A percentile compares a stretch with the other conserved stretches of the same genome.
Evolutionary conservation across 2,888 invertebrate species (phyloP).

Genomic region (Folsomia candida): DNA sequence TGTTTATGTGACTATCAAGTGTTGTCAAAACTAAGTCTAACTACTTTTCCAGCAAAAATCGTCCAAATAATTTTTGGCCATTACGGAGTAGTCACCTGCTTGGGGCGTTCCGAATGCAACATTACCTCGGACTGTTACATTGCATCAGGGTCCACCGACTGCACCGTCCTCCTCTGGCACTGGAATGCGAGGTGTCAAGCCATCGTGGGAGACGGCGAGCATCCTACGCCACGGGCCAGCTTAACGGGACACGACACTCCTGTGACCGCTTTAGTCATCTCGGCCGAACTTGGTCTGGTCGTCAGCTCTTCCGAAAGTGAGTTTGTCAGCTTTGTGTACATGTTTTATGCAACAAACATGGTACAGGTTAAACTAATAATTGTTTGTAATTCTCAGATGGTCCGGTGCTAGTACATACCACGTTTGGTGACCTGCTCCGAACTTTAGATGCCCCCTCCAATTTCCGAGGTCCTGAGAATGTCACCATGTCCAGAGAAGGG

Average conservation of each 20-base stretch:
- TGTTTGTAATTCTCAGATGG: conserved; percentile 66
- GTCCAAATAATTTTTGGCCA: conserved; percentile 98
- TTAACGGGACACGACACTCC: conserved; percentile 97
- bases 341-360: neutral
- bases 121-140: conserved; percentile 99
- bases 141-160: conserved; percentile 96
- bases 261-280: conserved; percentile 91
- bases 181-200: conserved; percentile 97
- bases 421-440: conserved; percentile 91
- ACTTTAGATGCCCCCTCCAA: conserved; percentile 79
- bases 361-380: neutral
- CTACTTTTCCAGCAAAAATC: conserved; percentile 76
- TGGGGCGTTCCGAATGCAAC: conserved; percentile 96
- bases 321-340: too few relatives aligned
- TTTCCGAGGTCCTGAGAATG: conserved; percentile 75
- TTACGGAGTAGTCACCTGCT: conserved; percentile 96
- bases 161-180: conserved; percentile 97
- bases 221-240: conserved; percentile 93
- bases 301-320: conserved; percentile 82
- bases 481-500: conserved; percentile 93
- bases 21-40: neutral
- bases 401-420: conserved; percentile 94
- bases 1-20: neutral
- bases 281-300: conserved; percentile 95
- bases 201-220: conserved; percentile 93